Percentiles rank a stretch among this genome's conserved stretches.
Evolutionary conservation across 2,113 vertebrate genomes (phyloP).

Genomic region (Myiozetetes cayanensis): DNA sequence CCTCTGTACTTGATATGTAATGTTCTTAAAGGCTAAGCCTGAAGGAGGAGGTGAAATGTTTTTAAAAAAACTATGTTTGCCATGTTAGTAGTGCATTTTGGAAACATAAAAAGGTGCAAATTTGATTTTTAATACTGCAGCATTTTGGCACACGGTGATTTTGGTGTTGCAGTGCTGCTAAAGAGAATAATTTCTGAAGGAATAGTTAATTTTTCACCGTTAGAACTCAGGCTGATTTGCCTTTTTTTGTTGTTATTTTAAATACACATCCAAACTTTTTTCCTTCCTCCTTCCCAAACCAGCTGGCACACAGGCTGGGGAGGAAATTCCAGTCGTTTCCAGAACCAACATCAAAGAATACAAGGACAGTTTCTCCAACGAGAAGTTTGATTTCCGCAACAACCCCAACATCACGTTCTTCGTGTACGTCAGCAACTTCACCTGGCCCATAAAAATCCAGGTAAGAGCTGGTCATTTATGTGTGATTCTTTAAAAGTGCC

Average conservation of each 20-base stretch:
- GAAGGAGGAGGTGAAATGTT: not conserved
- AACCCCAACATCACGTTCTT: slow-evolving; percentile 98
- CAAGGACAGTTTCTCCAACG: slow-evolving; percentile 98
- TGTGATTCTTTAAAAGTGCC: not conserved
- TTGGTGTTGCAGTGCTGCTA: not conserved
- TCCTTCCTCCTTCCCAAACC: not conserved
- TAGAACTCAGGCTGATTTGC: not conserved
- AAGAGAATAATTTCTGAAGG: not conserved
- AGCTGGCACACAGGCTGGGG: slow-evolving; percentile 95
- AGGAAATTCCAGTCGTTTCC: slow-evolving; percentile 93
- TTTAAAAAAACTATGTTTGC: accelerated
- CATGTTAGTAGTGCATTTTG: not conserved
- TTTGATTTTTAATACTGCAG: not conserved
- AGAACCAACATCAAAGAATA: slow-evolving; percentile 94
- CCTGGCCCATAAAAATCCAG: slow-evolving; percentile 98
- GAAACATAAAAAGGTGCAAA: not conserved
- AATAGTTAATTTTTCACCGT: not conserved
- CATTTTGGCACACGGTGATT: not conserved
- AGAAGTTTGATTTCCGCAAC: slow-evolving; percentile 98
- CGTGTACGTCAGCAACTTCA: slow-evolving; percentile 99
- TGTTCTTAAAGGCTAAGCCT: not conserved
- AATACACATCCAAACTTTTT: not conserved
- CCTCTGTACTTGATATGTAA: not conserved
- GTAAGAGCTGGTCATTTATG: slow-evolving; percentile 52
- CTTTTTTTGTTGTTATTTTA: not conserved